Base-by-base conservation (phyloP, 1,140 invertebrate genomes). In the Drosophila ironensis region DNA sequence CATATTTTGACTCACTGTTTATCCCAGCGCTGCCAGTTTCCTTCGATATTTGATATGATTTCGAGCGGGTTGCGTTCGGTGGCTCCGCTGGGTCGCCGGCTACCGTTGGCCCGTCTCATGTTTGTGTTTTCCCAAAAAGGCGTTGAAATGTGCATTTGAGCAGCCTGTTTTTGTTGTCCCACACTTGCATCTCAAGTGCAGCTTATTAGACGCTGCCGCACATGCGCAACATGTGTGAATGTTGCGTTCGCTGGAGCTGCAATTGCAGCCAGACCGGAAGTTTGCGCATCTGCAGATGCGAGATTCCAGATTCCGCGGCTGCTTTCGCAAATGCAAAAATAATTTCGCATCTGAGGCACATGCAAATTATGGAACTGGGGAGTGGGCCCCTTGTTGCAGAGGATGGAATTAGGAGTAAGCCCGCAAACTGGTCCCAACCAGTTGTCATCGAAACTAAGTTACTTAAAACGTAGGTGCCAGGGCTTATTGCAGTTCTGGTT, bases 41-140 rank as follows among this genome's bases (percentile, higher is more conserved):
- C 47, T 52, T 68, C 64, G 77, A 70, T 52, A 84, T 78, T 57
- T 57, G 80, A 74, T 71, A 78, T 42, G 59, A 68, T 76, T 82
- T 72, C 40, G 20, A 52, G 57, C 59, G 24, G 56, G 66, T 72
- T 63, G 19, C 42, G 42, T 11, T 70, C 24, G 46, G 35, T 24
- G 17, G 14, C 19, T 17, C 11, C n/a, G n/a, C n/a, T n/a, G n/a
- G 30, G 30, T 27, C 45, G 25, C 12, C 48, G 45, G 50, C 35
- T 57, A 51, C 51, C 27, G 33, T 30, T 50, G 0, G 40, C 17
- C 50, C 38, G 37, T 45, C 41, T 44, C 52, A 22, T 40, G 27
- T 44, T 74, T 56, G 12, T 57, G 48, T 66, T 72, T 47, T 50
- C 51, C 37, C 27, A 56, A 38, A 45, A 48, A 70, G 70, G 71